These are phyloP conservation scores for Philopotamus ludificatus DNA, from an alignment of 1,140 invertebrate genomes.

Conservation along the genomic window DNA sequence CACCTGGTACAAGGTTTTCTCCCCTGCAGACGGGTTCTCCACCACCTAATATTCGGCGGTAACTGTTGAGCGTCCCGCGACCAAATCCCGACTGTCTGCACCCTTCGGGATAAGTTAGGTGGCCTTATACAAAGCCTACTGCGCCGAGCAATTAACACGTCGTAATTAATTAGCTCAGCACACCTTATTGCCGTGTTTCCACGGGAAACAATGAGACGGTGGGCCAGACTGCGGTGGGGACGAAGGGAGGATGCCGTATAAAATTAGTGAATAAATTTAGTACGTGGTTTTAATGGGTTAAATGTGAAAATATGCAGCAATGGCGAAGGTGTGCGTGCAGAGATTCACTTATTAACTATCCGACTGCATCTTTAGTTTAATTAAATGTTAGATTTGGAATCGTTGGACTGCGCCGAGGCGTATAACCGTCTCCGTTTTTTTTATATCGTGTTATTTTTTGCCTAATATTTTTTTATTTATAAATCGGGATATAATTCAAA, in stretches of 20 bases:
- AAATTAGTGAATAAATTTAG: too few relatives aligned
- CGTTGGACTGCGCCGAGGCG: too few relatives aligned
- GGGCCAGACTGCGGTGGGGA: slow-evolving; percentile 16
- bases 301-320: too few relatives aligned
- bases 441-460: slow-evolving; percentile 1
- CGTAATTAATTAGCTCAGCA: slow-evolving; percentile 39
- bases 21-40: not conserved
- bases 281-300: too few relatives aligned
- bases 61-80: slow-evolving; percentile 4
- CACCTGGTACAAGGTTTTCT: not conserved
- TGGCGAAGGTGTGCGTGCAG: too few relatives aligned
- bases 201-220: slow-evolving; percentile 33
- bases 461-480: slow-evolving; percentile 19
- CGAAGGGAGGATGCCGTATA: too few relatives aligned
- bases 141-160: slow-evolving; percentile 40
- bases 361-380: too few relatives aligned
- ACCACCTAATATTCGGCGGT: not conserved
- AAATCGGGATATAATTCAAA: slow-evolving; percentile 38
- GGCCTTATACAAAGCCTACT: slow-evolving; percentile 34
- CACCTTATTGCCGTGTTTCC: slow-evolving; percentile 39
- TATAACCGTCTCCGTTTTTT: not conserved
- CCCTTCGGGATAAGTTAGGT: slow-evolving; percentile 29
- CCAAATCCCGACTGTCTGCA: slow-evolving; percentile 27
- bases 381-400: too few relatives aligned
- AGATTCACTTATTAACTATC: too few relatives aligned